Evolutionary conservation across 2,888 invertebrate genomes (phyloP).

Genomic region (Dione juno): DNA sequence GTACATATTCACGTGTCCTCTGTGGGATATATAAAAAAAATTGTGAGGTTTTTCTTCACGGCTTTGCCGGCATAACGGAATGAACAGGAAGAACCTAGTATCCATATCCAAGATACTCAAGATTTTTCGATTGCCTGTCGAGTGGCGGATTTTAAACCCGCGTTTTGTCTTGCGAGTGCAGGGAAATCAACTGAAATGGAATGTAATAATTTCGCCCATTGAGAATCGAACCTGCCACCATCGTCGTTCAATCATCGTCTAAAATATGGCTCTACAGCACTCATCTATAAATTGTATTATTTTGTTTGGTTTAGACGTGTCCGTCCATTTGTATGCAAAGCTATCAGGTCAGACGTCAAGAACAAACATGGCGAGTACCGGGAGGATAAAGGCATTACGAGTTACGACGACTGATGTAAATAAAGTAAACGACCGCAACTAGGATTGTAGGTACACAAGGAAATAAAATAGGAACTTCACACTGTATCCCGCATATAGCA

Average conservation of each 20-base stretch:
- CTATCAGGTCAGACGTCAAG: slow-evolving; percentile 10
- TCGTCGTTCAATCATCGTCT: no score
- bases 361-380: neutral
- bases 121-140: neutral
- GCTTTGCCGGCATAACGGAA: neutral
- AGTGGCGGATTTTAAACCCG: no score
- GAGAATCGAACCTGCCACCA: no score
- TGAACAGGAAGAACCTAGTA: no score
- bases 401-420: neutral
- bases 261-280: no score
- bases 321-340: slow-evolving; percentile 1
- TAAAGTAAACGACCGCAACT: slow-evolving; percentile 5
- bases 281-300: neutral
- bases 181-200: no score
- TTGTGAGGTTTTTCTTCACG: neutral
- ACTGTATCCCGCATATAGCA: neutral
- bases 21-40: no score
- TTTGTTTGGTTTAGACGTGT: neutral
- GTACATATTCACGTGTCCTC: neutral
- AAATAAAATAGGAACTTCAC: neutral
- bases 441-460: neutral
- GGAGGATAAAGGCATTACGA: slow-evolving; percentile 1
- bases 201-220: no score
- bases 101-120: no score
- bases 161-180: no score